Evolutionary conservation across 1,140 invertebrate genomes (phyloP).

Genomic region (Drosophila tsacasi): DNA sequence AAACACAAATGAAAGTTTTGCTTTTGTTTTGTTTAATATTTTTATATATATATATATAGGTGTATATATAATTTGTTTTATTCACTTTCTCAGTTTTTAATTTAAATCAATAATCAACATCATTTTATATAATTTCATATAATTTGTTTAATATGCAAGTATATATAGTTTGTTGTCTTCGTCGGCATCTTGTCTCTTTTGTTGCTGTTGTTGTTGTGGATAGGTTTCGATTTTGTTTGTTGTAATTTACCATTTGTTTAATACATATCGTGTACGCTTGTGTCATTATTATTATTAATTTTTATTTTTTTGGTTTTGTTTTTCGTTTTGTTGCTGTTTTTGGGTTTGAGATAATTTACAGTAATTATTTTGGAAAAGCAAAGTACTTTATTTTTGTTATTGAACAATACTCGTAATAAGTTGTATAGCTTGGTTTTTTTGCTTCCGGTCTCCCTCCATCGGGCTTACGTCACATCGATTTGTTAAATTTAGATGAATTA

Average conservation of each 20-base stretch:
- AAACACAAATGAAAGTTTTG: slow-evolving; percentile 63
- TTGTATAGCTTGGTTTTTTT: slow-evolving; percentile 56
- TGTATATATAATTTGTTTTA: slow-evolving; percentile 74
- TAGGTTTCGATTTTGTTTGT: slow-evolving; percentile 42
- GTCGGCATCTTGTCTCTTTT: slow-evolving; percentile 65
- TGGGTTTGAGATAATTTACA: slow-evolving; percentile 74
- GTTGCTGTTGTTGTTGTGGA: slow-evolving; percentile 59
- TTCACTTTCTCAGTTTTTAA: slow-evolving; percentile 72
- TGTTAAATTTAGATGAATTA: slow-evolving; percentile 77
- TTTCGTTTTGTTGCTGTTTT: slow-evolving; percentile 37
- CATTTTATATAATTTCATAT: slow-evolving; percentile 80
- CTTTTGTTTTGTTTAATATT: slow-evolving; percentile 73
- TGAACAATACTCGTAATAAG: slow-evolving; percentile 73
- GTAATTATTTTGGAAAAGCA: slow-evolving; percentile 77
- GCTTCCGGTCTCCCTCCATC: slow-evolving; percentile 22
- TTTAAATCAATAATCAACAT: slow-evolving; percentile 84
- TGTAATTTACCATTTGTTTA: slow-evolving; percentile 44
- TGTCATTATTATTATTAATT: slow-evolving; percentile 33
- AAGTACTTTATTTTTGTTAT: slow-evolving; percentile 56
- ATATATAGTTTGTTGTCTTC: slow-evolving; percentile 72
- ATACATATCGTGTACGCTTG: slow-evolving; percentile 38
- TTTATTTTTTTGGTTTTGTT: slow-evolving; percentile 23
- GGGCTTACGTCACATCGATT: slow-evolving; percentile 12
- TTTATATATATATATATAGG: slow-evolving; percentile 66
- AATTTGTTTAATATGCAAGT: slow-evolving; percentile 79